Evolutionary conservation across 2,113 vertebrate species (phyloP).

Genomic region (Channa argus): DNA sequence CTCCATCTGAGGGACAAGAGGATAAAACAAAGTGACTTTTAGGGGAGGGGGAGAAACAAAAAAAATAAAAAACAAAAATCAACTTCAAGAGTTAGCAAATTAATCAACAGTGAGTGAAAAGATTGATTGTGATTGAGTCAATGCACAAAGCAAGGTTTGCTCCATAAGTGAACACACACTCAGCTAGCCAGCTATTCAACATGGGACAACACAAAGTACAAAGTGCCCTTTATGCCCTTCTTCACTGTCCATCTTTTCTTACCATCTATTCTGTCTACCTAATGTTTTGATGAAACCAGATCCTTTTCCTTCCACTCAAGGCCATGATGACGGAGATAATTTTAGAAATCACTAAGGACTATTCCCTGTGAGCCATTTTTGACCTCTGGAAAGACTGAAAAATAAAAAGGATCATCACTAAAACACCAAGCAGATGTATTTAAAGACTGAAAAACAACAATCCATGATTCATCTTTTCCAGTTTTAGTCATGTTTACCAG

Average conservation of each 20-base stretch:
- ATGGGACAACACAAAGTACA: conserved; percentile 50
- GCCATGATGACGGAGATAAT: neutral
- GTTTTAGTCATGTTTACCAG: neutral
- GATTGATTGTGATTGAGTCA: too few relatives aligned
- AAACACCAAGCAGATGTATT: conserved; percentile 11
- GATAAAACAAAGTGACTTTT: conserved; percentile 18
- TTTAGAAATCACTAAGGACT: neutral
- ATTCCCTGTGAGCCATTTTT: neutral
- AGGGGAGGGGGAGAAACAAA: neutral
- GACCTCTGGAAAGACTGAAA: conserved; percentile 4
- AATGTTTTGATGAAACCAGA: conserved; percentile 2
- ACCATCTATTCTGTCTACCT: neutral
- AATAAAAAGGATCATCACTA: neutral
- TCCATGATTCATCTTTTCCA: conserved; percentile 7
- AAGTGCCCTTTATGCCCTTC: conserved; percentile 7
- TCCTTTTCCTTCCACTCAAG: neutral
- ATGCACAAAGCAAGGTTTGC: neutral
- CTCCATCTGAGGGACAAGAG: conserved; percentile 71
- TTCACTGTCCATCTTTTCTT: neutral
- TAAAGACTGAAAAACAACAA: neutral
- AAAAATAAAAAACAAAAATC: too few relatives aligned
- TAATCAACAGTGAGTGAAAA: neutral
- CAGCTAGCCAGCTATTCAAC: neutral
- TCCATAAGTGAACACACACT: neutral
- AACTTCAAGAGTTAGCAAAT: too few relatives aligned